Evolutionary conservation across 2,888 invertebrate genomes (phyloP).

Genomic region (Palloptera scutellata): DNA sequence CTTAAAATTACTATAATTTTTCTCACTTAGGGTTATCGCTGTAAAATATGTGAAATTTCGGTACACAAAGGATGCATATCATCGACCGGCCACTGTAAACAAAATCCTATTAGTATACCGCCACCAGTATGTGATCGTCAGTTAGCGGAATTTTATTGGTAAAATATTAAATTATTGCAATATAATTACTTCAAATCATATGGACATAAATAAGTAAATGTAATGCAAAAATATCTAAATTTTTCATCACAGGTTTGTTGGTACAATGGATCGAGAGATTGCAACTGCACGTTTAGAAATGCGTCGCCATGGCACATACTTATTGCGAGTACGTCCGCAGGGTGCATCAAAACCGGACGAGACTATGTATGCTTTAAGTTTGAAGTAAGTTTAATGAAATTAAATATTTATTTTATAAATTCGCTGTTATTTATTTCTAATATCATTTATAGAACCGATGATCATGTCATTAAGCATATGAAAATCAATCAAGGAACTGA

Average conservation of each 20-base stretch:
- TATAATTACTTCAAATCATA: background rate
- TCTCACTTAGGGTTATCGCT: constrained; percentile 75
- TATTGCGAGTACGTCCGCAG: constrained; percentile 80
- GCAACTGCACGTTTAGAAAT: constrained; percentile 79
- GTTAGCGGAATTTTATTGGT: constrained; percentile 69
- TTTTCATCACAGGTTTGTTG: constrained; percentile 75
- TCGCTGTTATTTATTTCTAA: background rate
- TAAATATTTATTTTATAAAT: background rate
- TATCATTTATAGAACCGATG: constrained; percentile 77
- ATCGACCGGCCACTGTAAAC: constrained; percentile 75
- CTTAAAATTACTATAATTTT: background rate
- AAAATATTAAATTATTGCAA: constrained; percentile 18
- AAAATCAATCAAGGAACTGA: constrained; percentile 82
- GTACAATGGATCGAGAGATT: constrained; percentile 84
- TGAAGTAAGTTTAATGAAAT: constrained; percentile 73
- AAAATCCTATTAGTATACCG: constrained; percentile 67
- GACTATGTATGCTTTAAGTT: constrained; percentile 83
- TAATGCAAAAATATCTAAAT: background rate
- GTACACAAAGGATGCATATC: constrained; percentile 92
- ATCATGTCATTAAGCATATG: constrained; percentile 87
- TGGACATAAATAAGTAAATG: background rate
- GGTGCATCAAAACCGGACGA: constrained; percentile 71
- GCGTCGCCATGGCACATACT: constrained; percentile 85
- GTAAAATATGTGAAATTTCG: constrained; percentile 80
- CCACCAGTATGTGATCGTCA: constrained; percentile 70